Percentiles rank a stretch among this genome's conserved stretches.
Conservation (phyloP, 2,113 vertebrate species). For the Delphinus delphis region DNA sequence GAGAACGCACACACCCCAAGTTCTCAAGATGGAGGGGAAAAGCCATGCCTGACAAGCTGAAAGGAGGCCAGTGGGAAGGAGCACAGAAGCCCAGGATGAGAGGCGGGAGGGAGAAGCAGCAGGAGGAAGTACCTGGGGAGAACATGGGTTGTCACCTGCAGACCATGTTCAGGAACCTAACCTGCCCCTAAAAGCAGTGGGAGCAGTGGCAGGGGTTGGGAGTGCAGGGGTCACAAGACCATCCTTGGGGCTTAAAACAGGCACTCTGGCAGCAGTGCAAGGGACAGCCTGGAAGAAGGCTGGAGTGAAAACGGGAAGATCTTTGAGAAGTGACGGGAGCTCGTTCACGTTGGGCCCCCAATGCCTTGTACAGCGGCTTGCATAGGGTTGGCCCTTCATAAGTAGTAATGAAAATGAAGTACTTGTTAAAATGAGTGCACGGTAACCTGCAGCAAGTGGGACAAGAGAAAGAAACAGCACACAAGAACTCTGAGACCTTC, state of each 20-base stretch:
- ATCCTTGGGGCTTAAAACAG: neutral
- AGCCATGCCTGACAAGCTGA: neutral
- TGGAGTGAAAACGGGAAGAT: neutral
- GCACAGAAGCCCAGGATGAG: neutral
- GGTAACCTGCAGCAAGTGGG: neutral
- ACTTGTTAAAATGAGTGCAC: neutral
- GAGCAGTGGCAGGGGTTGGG: too few relatives aligned
- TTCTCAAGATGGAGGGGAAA: neutral
- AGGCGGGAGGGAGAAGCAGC: neutral
- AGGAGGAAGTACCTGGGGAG: neutral
- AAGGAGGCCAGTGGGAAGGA: neutral
- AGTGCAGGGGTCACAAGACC: neutral
- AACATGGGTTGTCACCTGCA: neutral
- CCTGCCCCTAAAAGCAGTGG: neutral
- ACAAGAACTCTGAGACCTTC: neutral
- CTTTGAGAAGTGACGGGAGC: neutral
- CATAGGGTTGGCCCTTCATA: neutral
- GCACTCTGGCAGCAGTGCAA: too few relatives aligned
- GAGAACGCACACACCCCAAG: neutral
- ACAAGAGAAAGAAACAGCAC: neutral
- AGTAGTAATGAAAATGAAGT: neutral
- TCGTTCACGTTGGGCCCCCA: neutral
- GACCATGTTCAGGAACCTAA: neutral
- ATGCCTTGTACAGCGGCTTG: neutral
- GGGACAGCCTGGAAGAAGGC: neutral